Conservation (phyloP, 2,113 vertebrate genomes). For the Ranitomeya imitator region DNA sequence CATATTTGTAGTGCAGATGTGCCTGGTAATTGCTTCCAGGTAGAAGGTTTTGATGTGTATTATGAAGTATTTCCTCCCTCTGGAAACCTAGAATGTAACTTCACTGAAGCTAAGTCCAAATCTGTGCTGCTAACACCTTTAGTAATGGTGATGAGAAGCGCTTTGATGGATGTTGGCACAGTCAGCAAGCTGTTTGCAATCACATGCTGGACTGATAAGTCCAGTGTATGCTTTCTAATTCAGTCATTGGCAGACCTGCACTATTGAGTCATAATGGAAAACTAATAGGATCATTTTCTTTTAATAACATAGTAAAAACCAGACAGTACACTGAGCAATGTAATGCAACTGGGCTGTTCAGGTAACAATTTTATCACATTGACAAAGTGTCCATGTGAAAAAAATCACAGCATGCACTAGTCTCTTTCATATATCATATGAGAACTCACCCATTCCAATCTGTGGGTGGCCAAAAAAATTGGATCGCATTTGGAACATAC, state of each 20-base stretch:
- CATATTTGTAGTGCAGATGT: neutral
- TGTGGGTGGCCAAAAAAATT: too few relatives aligned
- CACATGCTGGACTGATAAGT: neutral
- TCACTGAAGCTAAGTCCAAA: neutral
- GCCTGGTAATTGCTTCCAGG: constrained; percentile 12
- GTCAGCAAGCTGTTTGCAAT: neutral
- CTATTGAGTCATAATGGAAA: neutral
- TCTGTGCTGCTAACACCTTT: constrained; percentile 17
- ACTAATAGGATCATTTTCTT: neutral
- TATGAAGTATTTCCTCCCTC: constrained; percentile 1
- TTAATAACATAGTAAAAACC: neutral
- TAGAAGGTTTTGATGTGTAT: constrained; percentile 15
- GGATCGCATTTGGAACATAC: too few relatives aligned
- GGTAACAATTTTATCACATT: too few relatives aligned
- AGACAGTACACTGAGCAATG: too few relatives aligned
- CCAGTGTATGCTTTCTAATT: neutral
- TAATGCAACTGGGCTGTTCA: too few relatives aligned
- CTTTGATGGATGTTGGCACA: constrained; percentile 18
- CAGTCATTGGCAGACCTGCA: neutral
- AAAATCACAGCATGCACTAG: too few relatives aligned
- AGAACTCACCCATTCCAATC: too few relatives aligned
- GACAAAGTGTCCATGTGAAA: too few relatives aligned
- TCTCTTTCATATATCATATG: too few relatives aligned
- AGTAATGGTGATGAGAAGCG: neutral
- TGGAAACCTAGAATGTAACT: constrained; percentile 9